Percentiles rank a stretch among this genome's conserved stretches.
phyloP scores from a whole-genome alignment of 2,888 invertebrate species.

The Caenorhabditis doughertyi region DNA sequence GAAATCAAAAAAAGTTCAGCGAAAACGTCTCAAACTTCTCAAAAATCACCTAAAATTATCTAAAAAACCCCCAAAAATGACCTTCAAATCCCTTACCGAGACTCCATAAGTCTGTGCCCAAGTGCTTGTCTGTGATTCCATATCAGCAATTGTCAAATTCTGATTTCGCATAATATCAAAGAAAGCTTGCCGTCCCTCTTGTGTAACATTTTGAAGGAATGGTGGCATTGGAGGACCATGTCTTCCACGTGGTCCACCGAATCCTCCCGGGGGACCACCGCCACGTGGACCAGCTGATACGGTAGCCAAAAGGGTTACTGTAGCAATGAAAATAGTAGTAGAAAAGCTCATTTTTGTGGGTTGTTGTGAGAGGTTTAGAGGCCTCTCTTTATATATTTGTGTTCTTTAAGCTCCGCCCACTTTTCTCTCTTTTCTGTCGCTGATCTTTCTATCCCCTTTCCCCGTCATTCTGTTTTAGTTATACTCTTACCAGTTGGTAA shows the following conservation, averaged over 20 bases:
- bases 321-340: background rate
- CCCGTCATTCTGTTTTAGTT: constrained; percentile 46
- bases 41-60: background rate
- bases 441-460: constrained; percentile 17
- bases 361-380: too few relatives aligned
- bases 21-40: background rate
- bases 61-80: background rate
- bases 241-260: constrained; percentile 23
- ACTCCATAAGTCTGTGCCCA: constrained; percentile 70
- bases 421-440: constrained; percentile 13
- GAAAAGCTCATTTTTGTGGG: constrained; percentile 28
- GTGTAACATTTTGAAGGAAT: constrained; percentile 66
- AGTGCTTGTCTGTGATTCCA: constrained; percentile 53
- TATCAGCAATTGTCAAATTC: constrained; percentile 63
- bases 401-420: constrained; percentile 5
- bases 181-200: constrained; percentile 58
- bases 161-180: constrained; percentile 64
- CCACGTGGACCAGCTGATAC: constrained; percentile 26
- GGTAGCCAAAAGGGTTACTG: constrained; percentile 13
- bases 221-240: constrained; percentile 64
- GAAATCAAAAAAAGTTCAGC: too few relatives aligned
- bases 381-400: background rate
- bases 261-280: constrained; percentile 28
- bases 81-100: constrained; percentile 44
- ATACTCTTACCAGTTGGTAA: background rate